Percentiles rank a stretch among this genome's conserved stretches.
Conservation (phyloP, 2,113 vertebrate species). For the Pteropus alecto region DNA sequence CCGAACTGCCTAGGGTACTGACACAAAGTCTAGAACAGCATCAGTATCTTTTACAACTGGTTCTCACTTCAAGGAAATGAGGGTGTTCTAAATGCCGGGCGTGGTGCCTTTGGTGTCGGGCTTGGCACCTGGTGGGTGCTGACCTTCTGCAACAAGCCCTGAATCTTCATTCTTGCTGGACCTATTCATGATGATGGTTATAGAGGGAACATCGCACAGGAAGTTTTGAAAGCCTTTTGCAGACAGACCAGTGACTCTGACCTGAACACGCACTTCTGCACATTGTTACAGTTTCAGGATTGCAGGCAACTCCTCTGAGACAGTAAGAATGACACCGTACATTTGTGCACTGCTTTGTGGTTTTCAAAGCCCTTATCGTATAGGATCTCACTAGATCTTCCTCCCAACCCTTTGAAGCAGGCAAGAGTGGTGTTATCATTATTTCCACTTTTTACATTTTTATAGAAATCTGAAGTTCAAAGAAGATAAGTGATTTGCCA, state of each 20-base stretch:
- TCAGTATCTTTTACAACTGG: neutral
- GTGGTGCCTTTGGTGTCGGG: neutral
- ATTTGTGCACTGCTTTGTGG: neutral
- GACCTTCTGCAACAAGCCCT: neutral
- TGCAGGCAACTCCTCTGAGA: slow-evolving; percentile 12
- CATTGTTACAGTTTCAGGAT: neutral
- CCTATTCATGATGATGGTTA: neutral
- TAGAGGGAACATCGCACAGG: neutral
- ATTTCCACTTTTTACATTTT: neutral
- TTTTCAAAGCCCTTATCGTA: slow-evolving; percentile 23
- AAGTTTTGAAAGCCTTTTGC: neutral
- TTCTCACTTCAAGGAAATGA: neutral
- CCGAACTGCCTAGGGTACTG: neutral
- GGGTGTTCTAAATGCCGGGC: accelerated
- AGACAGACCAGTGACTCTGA: neutral
- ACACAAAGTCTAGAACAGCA: neutral
- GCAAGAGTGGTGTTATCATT: neutral
- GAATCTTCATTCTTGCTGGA: neutral
- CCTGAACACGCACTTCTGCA: neutral
- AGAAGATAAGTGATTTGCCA: slow-evolving; percentile 13
- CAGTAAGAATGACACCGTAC: neutral
- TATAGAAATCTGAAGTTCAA: slow-evolving; percentile 18
- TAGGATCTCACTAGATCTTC: slow-evolving; percentile 18
- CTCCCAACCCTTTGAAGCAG: neutral
- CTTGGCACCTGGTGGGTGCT: neutral